Base-by-base conservation (phyloP, 1,140 invertebrate genomes). In the Euura saliciscinereae region DNA sequence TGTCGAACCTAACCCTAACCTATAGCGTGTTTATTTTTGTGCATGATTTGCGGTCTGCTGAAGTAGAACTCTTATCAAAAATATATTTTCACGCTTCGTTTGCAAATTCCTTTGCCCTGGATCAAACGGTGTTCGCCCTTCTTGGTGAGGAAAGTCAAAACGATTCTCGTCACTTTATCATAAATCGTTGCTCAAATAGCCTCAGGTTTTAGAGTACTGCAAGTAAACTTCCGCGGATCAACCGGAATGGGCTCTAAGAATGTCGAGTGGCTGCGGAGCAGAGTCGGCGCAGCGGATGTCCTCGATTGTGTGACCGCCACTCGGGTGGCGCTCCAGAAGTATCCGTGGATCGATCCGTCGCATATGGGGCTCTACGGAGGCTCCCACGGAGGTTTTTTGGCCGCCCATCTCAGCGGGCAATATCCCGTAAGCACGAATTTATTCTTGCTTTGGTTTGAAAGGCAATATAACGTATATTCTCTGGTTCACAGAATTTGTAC, bases 381-480 rank as follows among this genome's bases (percentile, higher is more conserved):
- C 5, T 98, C 96, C 2, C 96, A 98, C 86, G 97, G 97, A 66
- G 97, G 97, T 45, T 98, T 98, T 85, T 86, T 98, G 5, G 93
- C 93, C 7, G 90, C 93, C 43, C 96, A 98, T 86, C 86, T 98
- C 1, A 94, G 94, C 83, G 96, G 93, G 2, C 93, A 95, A 80
- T 94, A 93, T 89, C 94, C 96, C n/a, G 92, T 93, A 88, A 88
- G 86, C 28, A 28, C 0, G 28, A 28, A 28, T 28, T 28, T 28
- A 28, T 28, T 28, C 28, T 28, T 28, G 28, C 28, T 28, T 28
- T 28, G 28, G 28, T 28, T 28, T 28, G 28, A 28, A 28, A 28
- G 1, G 28, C 28, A 28, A 28, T 28, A 28, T 28, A 8, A 59
- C 11, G 10, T 64, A 4, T 44, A 44, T 46, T n/a, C 8, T 45